Conservation (phyloP, 2,888 invertebrate genomes). For the Caenorhabditis sulstoni region DNA sequence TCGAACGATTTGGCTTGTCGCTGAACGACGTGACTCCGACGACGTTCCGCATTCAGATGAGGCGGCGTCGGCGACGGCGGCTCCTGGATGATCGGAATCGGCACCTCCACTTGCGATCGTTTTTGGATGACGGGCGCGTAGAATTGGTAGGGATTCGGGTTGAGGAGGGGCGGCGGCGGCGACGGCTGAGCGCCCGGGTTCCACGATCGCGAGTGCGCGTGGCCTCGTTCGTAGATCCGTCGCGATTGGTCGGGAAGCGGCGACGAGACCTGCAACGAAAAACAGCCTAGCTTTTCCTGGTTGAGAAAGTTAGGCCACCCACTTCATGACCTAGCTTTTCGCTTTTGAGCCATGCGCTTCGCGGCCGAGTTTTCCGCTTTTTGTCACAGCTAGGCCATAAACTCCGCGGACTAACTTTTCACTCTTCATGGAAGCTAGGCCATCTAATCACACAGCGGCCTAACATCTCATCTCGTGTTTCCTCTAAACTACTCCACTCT, state of each 20-base stretch:
- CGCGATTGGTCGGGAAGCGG: slow-evolving; percentile 64
- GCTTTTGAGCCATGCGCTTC: too few species aligned
- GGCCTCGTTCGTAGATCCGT: slow-evolving; percentile 68
- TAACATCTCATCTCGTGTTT: too few species aligned
- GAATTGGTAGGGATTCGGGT: slow-evolving; percentile 51
- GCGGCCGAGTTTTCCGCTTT: too few species aligned
- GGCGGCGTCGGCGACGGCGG: slow-evolving; percentile 47
- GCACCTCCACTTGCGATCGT: slow-evolving; percentile 30
- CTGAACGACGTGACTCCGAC: slow-evolving; percentile 50
- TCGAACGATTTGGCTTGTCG: slow-evolving; percentile 69
- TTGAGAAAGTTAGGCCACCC: too few species aligned
- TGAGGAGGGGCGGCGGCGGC: slow-evolving; percentile 45
- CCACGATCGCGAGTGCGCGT: slow-evolving; percentile 70
- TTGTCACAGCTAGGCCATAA: too few species aligned
- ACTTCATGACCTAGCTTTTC: too few species aligned
- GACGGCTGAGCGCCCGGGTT: slow-evolving; percentile 63
- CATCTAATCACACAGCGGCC: too few species aligned
- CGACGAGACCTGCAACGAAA: slow-evolving; percentile 63
- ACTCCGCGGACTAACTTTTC: too few species aligned
- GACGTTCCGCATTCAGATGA: slow-evolving; percentile 10
- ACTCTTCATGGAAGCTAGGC: too few species aligned
- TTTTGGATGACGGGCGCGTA: slow-evolving; percentile 42
- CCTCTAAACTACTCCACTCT: too few species aligned
- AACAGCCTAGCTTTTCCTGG: too few species aligned
- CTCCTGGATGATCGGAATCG: slow-evolving; percentile 57